Conservation (phyloP, 2,797 vertebrate genomes). For the Chloroceryle inda region DNA sequence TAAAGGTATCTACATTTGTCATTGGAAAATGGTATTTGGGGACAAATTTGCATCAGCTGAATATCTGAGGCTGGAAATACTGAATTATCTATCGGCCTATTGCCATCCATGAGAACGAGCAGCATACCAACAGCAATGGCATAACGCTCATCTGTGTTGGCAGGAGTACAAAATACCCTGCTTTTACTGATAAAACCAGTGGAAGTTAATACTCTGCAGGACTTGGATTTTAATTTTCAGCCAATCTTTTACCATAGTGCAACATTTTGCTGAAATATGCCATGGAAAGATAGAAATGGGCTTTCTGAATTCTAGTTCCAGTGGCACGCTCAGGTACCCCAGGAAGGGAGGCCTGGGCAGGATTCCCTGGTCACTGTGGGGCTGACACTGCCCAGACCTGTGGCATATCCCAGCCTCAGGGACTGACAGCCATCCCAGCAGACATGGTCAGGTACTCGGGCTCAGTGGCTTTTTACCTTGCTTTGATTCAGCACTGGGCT, state of each 20-base stretch:
- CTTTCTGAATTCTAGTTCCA: background rate
- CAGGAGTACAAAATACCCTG: background rate
- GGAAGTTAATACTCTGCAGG: background rate
- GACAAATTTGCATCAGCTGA: background rate
- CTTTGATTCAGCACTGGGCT: rapidly evolving
- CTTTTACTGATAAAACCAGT: background rate
- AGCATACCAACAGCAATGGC: rapidly evolving
- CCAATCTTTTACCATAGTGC: background rate
- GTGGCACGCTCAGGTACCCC: rapidly evolving
- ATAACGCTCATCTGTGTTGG: background rate
- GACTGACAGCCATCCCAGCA: rapidly evolving
- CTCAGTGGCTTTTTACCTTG: background rate
- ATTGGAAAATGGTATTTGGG: background rate
- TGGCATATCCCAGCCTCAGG: rapidly evolving
- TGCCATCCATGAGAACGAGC: background rate
- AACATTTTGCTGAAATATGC: background rate
- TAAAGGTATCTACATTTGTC: background rate
- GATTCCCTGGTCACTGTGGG: background rate
- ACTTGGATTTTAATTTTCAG: background rate
- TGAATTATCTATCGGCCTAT: background rate
- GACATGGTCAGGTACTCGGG: rapidly evolving
- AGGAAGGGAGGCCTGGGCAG: background rate
- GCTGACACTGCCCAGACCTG: background rate
- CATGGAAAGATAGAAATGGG: background rate
- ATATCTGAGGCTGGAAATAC: background rate